Percentiles rank a stretch among this genome's conserved stretches.
Evolutionary conservation across 2,888 invertebrate species (phyloP).

Genomic region (Epinotia demarniana): DNA sequence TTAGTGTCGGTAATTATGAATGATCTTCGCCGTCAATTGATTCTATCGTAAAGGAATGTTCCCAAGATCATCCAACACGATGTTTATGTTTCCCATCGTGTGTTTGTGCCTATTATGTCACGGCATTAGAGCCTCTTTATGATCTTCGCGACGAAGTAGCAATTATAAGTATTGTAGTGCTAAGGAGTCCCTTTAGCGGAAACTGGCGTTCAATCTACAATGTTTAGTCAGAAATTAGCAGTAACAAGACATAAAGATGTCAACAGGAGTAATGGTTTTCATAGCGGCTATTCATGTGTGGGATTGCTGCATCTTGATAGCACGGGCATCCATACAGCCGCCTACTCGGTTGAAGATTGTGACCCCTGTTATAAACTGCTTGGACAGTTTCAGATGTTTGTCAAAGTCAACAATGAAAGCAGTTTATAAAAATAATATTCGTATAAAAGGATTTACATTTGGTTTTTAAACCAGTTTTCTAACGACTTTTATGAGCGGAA

Average conservation of each 20-base stretch:
- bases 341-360: constrained; percentile 30
- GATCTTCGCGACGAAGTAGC: constrained; percentile 20
- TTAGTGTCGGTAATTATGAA: constrained; percentile 46
- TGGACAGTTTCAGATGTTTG: constrained; percentile 28
- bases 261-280: constrained; percentile 16
- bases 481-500: neutral
- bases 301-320: constrained; percentile 35
- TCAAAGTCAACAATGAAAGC: constrained; percentile 36
- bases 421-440: constrained; percentile 25
- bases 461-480: constrained; percentile 5
- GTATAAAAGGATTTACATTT: constrained; percentile 15
- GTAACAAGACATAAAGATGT: constrained; percentile 30
- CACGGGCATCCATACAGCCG: constrained; percentile 22
- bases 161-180: constrained; percentile 37
- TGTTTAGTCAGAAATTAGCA: constrained; percentile 17
- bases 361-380: constrained; percentile 28
- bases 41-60: constrained; percentile 71
- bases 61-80: constrained; percentile 67
- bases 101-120: constrained; percentile 62
- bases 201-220: neutral
- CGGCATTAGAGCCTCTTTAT: constrained; percentile 51
- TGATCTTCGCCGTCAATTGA: constrained; percentile 58
- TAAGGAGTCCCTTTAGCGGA: constrained; percentile 7
- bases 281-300: constrained; percentile 20
- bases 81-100: constrained; percentile 66